Base-by-base conservation (phyloP, 2,888 invertebrate species). In the Penaeus monodon region DNA sequence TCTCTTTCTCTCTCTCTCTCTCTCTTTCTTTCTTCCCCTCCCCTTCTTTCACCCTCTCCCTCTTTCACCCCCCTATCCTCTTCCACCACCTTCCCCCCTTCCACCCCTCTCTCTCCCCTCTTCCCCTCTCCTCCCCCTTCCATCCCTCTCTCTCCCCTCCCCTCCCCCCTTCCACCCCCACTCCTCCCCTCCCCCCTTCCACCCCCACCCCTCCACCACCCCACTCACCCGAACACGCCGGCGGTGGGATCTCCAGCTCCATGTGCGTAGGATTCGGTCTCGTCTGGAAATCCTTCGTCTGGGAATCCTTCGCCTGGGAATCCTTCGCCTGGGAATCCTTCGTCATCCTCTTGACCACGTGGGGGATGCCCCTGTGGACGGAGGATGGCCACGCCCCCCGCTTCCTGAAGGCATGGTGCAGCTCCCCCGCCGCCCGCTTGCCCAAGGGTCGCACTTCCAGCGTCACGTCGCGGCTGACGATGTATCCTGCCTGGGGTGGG, bases 221-320 rank as follows among this genome's bases (percentile, higher is more conserved):
- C 68, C 29, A 79, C 80, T 65, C n/a, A 80, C 80, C 80, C 64
- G 29, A 65, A n/a, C 80, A 80, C n/a, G 80, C 38, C n/a, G 38
- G 80, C 63, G 80, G 80, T 3, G 80, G 80, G n/a, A 80, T 38
- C 8, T 80, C 80, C 3, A 80, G 63, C n/a, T 79, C 79, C 79
- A 79, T 64, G 0, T 27, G 29, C 27, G 64, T 29, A 29, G 79
- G 79, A 14, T 22, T 27, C 17, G 79, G 80, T 0, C 80, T 27
- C 17, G 80, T 10, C 10, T 27, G 24, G 66, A 22, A 33, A 1
- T 65, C 33, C 63, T 38, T n/a, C 17, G 38, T 22, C 63, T n/a
- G n/a, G n/a, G n/a, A n/a, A n/a, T n/a, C n/a, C n/a, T n/a, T n/a
- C 17, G 80, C 24, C 10, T 27, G 24, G 66, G 29, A 33, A 1